Base-by-base conservation (phyloP, 2,113 vertebrate genomes). In the Ornithorhynchus anatinus region DNA sequence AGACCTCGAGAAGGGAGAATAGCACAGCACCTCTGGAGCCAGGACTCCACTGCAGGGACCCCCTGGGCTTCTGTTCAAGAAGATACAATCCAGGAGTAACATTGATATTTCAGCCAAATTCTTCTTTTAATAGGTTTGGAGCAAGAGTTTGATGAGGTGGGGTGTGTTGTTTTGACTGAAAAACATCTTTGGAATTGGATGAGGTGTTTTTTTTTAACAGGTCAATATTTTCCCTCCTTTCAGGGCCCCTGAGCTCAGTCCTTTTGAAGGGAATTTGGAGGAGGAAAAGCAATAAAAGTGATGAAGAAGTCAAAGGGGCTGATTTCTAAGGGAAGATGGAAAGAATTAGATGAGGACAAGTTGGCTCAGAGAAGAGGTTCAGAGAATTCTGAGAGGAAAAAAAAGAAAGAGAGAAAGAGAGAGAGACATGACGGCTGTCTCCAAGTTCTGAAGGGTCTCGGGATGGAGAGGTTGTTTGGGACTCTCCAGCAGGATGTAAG, bases 271-370 rank as follows among this genome's bases (percentile, higher is more conserved):
- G 60, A 60, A 22, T 37, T 65, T 44, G 32, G 72, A 57, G n/a
- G 40, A 29, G 40, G 38, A 51, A 52, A 57, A 69, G 56, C 67
- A 42, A 50, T 72, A 27, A 77, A 58, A 72, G 31, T 22, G 80
- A 39, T n/a, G 27, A 47, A 53, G 57, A 29, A 57, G 51, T 19
- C 4, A 23, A 33, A 58, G 59, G 40, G 15, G 40, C 33, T 29
- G 14, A 57, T 19, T 50, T 36, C 7, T 1, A 58, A 54, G 58
- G 22, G n/a, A 52, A 22, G 10, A 27, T 32, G 2, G 25, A 31
- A 23, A 64, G 43, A 27, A 8, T 11, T 39, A 40, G 25, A 20
- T 19, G 0, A 0, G 3, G 27, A 10, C 36, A 59, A 42, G 45
- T 77, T n/a, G n/a, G 43, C 22, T 52, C 5, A 0, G 4, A 3